Evolutionary conservation across 2,888 invertebrate species (phyloP), one percentile per base, ranked within the genome.

Genomic region (Nemapogon koenigi): DNA sequence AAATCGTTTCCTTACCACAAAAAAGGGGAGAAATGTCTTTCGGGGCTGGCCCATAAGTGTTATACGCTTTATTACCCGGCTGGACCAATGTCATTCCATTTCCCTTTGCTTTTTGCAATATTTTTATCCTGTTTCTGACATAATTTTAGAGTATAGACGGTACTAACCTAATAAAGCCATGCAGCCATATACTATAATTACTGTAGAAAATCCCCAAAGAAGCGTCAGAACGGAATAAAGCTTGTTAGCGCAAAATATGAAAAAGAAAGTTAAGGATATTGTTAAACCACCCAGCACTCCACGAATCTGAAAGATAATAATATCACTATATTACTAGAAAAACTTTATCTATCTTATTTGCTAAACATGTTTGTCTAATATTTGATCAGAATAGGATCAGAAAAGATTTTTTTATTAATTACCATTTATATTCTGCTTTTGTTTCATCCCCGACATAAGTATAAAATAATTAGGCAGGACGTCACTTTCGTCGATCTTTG

Each of bases 261-360:
- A 25, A 0, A 67, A 3, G 35, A 53, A 57, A 2, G 51, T 28
- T 3, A 56, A 16, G 0, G 61, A 80, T 3, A 84, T 78, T 1
- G 84, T 81, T 19, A 85, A 51, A 1, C 85, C 84, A 3, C 83
- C 83, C 7, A 85, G 66, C 1, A 83, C 57, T 4, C 86, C 86
- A 16, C 86, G 76, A 2, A 86, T 70, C 71, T 84, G 62, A 2
- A 64, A 61, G 44, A 39, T 44, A 25, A 8, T 16, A 8, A 15
- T 31, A 7, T 31, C 10, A 31, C 2, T 10, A 32, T 10, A 16
- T 38, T n/a, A 38, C 42, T 41, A 33, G 30, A 41, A 41, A 41
- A 16, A 41, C 15, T 16, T 16, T 22, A 25, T 42, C 40, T 42
- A n/a, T n/a, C n/a, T n/a, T n/a, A n/a, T n/a, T n/a, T n/a, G n/a